Conservation (phyloP, 2,797 vertebrate species). For the Potorous gilbertii region DNA sequence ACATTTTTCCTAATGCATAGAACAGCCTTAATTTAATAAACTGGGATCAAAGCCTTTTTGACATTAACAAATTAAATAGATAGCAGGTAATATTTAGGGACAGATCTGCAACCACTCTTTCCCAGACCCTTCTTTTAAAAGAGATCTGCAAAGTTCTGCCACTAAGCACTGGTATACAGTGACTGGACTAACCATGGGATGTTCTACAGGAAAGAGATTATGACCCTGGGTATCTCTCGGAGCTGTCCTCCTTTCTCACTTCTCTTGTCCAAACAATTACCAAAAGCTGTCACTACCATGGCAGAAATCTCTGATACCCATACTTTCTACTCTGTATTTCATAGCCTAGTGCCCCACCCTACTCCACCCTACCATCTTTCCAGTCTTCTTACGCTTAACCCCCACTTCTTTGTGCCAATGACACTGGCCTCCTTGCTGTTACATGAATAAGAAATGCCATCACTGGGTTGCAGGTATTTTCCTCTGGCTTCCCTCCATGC, state of each 20-base stretch:
- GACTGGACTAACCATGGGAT: not conserved
- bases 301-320: not conserved
- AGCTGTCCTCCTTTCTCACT: not conserved
- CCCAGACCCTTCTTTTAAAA: not conserved
- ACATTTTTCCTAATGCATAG: slow-evolving; percentile 60
- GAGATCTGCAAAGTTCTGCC: not conserved
- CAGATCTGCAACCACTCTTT: not conserved
- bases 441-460: too few species aligned
- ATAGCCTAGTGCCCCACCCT: not conserved
- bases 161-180: not conserved
- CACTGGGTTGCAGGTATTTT: not conserved
- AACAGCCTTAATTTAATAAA: slow-evolving; percentile 63
- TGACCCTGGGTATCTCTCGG: not conserved
- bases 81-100: not conserved
- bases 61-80: slow-evolving; percentile 58
- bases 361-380: not conserved
- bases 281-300: not conserved
- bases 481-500: not conserved
- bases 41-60: slow-evolving; percentile 47
- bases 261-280: not conserved
- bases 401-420: not conserved
- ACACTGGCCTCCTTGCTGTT: not conserved
- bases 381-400: not conserved
- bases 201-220: not conserved
- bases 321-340: not conserved